phyloP scores from a whole-genome alignment of 2,797 vertebrate species.

The Anniella stebbinsi region DNA sequence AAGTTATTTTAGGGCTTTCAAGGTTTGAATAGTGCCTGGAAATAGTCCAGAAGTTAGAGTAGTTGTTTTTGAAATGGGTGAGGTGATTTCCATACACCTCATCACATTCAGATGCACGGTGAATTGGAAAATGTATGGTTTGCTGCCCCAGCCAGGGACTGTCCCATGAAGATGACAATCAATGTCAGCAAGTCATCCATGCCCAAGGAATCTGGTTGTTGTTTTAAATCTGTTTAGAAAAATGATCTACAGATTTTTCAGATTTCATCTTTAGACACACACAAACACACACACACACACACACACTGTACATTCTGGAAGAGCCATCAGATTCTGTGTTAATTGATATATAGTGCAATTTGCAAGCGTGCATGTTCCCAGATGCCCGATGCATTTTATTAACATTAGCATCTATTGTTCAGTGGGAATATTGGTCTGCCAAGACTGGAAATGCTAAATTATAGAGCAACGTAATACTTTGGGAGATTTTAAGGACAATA shows the following conservation, averaged over 20 bases:
- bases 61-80: background rate
- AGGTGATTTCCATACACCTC: background rate
- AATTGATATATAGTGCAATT: background rate
- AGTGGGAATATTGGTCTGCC: constrained; percentile 1
- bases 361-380: background rate
- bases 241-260: background rate
- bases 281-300: no score
- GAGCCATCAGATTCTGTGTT: background rate
- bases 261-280: background rate
- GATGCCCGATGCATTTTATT: background rate
- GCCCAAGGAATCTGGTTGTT: no score
- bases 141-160: background rate
- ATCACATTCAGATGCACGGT: background rate
- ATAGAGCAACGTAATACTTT: constrained; percentile 6
- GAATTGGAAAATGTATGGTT: background rate
- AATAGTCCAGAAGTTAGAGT: background rate
- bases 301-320: background rate
- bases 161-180: background rate
- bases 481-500: constrained; percentile 11
- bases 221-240: background rate
- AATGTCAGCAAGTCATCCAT: background rate
- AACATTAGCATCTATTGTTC: constrained; percentile 17
- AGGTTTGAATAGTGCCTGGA: background rate
- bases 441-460: constrained; percentile 28
- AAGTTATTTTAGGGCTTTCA: background rate